A percentile compares a stretch with the other conserved stretches of the same genome.
Conservation (phyloP, 2,888 invertebrate genomes). For the Amphipoea lucens region DNA sequence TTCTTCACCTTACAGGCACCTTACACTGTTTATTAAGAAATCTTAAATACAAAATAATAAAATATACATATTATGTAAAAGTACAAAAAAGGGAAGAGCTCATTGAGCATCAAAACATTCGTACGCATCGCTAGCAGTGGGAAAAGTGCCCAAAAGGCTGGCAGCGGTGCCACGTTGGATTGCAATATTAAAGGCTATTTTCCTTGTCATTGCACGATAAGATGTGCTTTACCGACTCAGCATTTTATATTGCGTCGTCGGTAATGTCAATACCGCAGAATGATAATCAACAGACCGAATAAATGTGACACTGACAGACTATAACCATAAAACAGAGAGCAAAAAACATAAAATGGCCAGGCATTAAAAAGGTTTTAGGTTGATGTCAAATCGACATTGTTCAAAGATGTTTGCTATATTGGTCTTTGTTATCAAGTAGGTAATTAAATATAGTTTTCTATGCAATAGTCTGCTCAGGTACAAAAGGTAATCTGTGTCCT, state of each 20-base stretch:
- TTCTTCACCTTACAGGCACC: neutral
- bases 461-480: neutral
- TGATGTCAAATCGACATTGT: neutral
- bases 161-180: neutral
- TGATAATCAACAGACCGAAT: neutral
- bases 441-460: neutral
- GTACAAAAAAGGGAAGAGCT: neutral
- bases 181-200: too few relatives aligned
- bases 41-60: neutral
- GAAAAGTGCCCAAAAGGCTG: neutral
- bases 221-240: neutral
- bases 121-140: neutral
- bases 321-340: neutral
- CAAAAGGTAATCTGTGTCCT: too few relatives aligned
- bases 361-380: neutral
- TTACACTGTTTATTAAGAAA: neutral
- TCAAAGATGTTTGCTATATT: neutral
- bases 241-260: neutral
- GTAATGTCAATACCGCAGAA: neutral
- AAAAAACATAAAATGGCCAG: neutral
- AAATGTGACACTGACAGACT: neutral
- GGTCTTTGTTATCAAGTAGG: neutral
- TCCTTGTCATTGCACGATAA: neutral
- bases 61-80: neutral
- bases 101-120: neutral